These are phyloP conservation scores for Acanthoscelides obtectus DNA, from an alignment of 2,888 invertebrate genomes.

Conservation along the genomic window DNA sequence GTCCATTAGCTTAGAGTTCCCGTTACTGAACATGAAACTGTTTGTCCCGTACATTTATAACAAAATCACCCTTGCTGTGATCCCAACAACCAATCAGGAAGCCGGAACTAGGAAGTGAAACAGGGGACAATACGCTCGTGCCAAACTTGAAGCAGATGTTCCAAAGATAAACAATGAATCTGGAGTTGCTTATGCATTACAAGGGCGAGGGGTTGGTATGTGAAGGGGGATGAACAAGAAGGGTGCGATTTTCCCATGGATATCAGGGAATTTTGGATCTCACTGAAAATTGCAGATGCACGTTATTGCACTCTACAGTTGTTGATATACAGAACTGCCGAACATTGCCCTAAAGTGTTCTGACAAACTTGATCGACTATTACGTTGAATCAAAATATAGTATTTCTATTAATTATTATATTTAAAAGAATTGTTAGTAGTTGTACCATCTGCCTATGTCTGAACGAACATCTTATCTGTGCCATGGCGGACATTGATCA, in stretches of 20 bases:
- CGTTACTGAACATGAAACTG: conserved; percentile 10
- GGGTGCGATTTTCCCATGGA: background rate
- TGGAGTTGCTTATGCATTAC: conserved; percentile 2
- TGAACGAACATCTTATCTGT: no score
- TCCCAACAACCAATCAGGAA: conserved; percentile 32
- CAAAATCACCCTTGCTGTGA: conserved; percentile 25
- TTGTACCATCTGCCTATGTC: no score
- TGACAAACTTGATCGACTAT: no score
- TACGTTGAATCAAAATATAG: no score
- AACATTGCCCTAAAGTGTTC: no score
- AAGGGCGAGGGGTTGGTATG: conserved; percentile 1
- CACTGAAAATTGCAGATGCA: no score
- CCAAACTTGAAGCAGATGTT: conserved; percentile 16
- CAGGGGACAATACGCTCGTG: background rate
- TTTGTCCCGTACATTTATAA: conserved; percentile 26
- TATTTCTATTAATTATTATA: no score
- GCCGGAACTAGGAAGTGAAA: conserved; percentile 39
- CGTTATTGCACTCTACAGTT: no score
- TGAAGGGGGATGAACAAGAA: background rate
- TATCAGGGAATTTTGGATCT: no score
- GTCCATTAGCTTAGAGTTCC: background rate
- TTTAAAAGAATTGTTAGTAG: no score
- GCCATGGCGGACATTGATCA: no score
- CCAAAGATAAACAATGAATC: background rate
- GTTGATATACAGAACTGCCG: no score